phyloP scores from a whole-genome alignment of 53 echinoderm and acorn worm genomes.

The Paracentrotus lividus region DNA sequence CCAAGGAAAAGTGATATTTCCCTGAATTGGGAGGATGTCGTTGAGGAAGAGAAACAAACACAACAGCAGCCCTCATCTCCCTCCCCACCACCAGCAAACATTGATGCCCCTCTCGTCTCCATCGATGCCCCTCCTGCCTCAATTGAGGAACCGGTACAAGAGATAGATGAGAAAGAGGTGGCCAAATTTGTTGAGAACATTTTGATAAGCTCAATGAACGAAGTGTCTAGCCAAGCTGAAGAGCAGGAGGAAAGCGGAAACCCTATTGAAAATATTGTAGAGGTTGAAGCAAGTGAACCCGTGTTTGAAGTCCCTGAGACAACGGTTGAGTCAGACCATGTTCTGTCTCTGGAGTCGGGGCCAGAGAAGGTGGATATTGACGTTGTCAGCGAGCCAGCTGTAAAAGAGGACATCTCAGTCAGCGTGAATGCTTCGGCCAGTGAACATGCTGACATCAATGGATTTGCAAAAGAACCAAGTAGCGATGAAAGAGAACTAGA shows the following conservation, averaged over 20 bases:
- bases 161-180: constrained; percentile 61
- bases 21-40: constrained; percentile 46
- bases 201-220: constrained; percentile 51
- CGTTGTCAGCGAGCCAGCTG: constrained; percentile 29
- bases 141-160: neutral
- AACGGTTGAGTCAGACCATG: constrained; percentile 65
- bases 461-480: neutral
- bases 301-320: neutral
- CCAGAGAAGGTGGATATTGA: constrained; percentile 29
- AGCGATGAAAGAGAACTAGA: neutral
- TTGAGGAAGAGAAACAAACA: constrained; percentile 26
- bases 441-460: constrained; percentile 35
- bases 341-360: neutral
- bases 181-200: constrained; percentile 67
- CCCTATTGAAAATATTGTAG: constrained; percentile 1
- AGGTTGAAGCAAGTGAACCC: constrained; percentile 49
- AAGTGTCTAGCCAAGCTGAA: constrained; percentile 52
- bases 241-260: constrained; percentile 46
- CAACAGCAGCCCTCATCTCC: neutral
- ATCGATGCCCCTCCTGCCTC: constrained; percentile 8
- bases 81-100: constrained; percentile 13
- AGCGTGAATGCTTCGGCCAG: neutral
- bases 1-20: constrained; percentile 62
- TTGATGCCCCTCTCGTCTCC: neutral
- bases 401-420: constrained; percentile 46